phyloP scores from a whole-genome alignment of 2,113 vertebrate genomes.

The Rhinogobius similis region DNA sequence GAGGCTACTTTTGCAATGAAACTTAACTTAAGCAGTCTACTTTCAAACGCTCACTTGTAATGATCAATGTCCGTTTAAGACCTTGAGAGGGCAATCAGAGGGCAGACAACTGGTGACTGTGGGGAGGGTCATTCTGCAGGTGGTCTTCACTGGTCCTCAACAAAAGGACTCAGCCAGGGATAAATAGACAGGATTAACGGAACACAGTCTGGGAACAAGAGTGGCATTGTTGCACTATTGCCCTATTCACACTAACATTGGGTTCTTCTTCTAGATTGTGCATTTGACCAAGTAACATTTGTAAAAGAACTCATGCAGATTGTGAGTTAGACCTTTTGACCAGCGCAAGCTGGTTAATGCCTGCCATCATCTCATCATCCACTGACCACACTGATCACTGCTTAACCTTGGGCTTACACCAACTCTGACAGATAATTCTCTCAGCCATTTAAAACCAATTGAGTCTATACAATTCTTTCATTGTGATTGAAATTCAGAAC shows the following conservation, averaged over 20 bases:
- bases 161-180: conserved; percentile 27
- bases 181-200: conserved; percentile 40
- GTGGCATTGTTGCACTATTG: conserved; percentile 27
- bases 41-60: background rate
- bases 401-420: conserved; percentile 24
- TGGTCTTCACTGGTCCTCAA: conserved; percentile 46
- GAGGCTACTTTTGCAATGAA: background rate
- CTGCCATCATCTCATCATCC: conserved; percentile 42
- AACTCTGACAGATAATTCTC: conserved; percentile 32
- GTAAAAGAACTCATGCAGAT: background rate
- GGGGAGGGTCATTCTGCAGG: conserved; percentile 35
- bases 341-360: conserved; percentile 17
- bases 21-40: background rate
- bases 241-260: conserved; percentile 8
- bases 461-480: conserved; percentile 44
- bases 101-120: conserved; percentile 5
- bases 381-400: conserved; percentile 2
- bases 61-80: conserved; percentile 4
- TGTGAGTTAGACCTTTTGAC: background rate
- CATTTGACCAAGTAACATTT: background rate
- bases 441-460: conserved; percentile 21
- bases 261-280: background rate
- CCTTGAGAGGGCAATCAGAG: conserved; percentile 21
- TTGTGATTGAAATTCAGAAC: no score
- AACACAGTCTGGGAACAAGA: conserved; percentile 15